Evolutionary conservation across 92 coral and sea anemone genomes (phyloP), one percentile per base, ranked within the genome.

Genomic region (Bergia sp.): DNA sequence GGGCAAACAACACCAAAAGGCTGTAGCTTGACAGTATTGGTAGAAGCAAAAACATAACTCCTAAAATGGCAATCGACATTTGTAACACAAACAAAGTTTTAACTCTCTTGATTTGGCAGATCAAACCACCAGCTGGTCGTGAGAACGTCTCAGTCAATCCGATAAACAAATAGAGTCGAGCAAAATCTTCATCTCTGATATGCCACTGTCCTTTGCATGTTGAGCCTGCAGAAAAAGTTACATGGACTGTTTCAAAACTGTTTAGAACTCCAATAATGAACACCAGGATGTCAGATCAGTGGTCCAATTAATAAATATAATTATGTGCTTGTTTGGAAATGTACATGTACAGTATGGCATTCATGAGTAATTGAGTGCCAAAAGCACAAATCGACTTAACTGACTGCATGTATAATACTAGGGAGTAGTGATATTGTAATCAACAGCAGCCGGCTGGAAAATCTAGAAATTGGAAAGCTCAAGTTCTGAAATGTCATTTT

Each of bases 151-250:
- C 61, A 77, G 81, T 23, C 81, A 44, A 44, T 57, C 85, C 57
- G 11, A 50, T 50, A 65, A 81, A 58, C 47, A 81, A 38, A 37
- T 81, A 81, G 5, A 81, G 85, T 5, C 36, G 39, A 53, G 73
- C 85, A 58, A n/a, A 37, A 39, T 41, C 85, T 58, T 38, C 49
- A 29, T 81, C 29, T 29, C 73, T 38, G 73, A 13, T 43, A 81
- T 38, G 21, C 74, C 85, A 20, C 37, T 40, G 38, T 81, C 85
- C 36, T 58, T 81, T 7, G 85, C 85, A 57, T 81, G 85, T 61
- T 81, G 85, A 65, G 85, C 85, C 85, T 81, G 73, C 36, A 38
- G 67, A 15, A 81, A 38, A 39, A 57, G 1, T 15, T 37, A 18
- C 6, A 3, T 1, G 37, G 38, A 12, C n/a, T 61, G 11, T 75